Evolutionary conservation across 2,797 vertebrate genomes (phyloP).

Genomic region (Oreonectes daqikongensis): DNA sequence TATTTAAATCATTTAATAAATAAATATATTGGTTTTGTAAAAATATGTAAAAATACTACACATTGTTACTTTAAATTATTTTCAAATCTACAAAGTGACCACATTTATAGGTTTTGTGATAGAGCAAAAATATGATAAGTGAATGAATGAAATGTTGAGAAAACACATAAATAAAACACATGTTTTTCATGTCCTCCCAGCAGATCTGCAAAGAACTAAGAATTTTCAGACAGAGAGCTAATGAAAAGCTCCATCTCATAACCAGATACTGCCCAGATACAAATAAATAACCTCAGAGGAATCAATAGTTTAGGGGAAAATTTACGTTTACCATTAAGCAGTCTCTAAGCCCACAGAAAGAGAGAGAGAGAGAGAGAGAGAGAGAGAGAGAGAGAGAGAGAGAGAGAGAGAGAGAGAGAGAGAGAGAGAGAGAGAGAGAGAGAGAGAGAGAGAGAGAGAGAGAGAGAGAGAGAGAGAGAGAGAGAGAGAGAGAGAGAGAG

Average conservation of each 20-base stretch:
- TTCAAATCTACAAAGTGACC: not conserved
- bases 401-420: no score
- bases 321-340: slow-evolving; percentile 28
- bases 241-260: slow-evolving; percentile 19
- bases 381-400: not conserved
- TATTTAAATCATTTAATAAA: no score
- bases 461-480: not conserved
- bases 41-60: no score
- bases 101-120: slow-evolving; percentile 11
- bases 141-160: slow-evolving; percentile 20
- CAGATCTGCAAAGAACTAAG: slow-evolving; percentile 24
- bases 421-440: not conserved
- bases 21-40: no score
- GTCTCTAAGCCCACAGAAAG: slow-evolving; percentile 26
- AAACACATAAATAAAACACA: not conserved
- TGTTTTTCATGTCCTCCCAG: not conserved
- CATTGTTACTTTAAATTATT: slow-evolving; percentile 10
- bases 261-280: slow-evolving; percentile 29
- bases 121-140: not conserved
- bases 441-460: no score
- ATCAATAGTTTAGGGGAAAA: slow-evolving; percentile 33
- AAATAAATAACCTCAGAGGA: slow-evolving; percentile 38
- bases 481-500: not conserved
- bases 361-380: not conserved
- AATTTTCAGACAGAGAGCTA: slow-evolving; percentile 19